Evolutionary conservation across 2,797 vertebrate species (phyloP), one percentile per base, ranked within the genome.

Genomic region (Galago senegalensis): DNA sequence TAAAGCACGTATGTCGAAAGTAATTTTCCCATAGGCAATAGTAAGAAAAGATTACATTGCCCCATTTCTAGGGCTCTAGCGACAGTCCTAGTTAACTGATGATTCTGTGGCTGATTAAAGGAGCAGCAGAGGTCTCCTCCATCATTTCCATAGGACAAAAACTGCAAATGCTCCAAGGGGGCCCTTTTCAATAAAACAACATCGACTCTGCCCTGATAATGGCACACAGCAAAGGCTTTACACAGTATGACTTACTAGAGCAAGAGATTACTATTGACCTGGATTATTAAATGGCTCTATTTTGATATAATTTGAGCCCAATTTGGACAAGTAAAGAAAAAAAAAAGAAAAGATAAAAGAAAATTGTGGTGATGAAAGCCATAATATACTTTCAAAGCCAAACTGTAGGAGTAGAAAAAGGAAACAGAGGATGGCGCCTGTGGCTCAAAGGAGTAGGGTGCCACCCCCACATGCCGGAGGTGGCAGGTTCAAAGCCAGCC

Each of bases 21-120:
- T 31, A 91, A 94, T 97, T 94, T 97, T 90, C 65, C 80, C 60
- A 69, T 65, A 87, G 93, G 76, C 94, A 91, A 88, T 94, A 95
- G 93, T 92, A 80, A 97, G 91, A 89, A 94, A 60, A 96, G 81
- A 96, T 89, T 91, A 27, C 63, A 84, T 76, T 96, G 84, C 91
- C 53, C 92, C 63, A 84, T 95, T 94, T 95, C 80, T 92, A 93
- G 87, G 96, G 95, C 87, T 95, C n/a, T 31, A 91, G 49, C 63
- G 91, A 89, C 65, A 87, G 61, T 95, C 93, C 91, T 61, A 97
- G 92, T 97, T 97, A 96, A 95, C 94, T 97, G 92, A 89, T 93
- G 92, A 93, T 91, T 95, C 84, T 93, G 87, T 80, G 80, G 31
- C 87, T 97, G 87, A 95, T 95, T 96, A 97, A 96, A 96, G 56